A percentile compares a stretch with the other conserved stretches of the same genome.
Evolutionary conservation across 2,888 invertebrate species (phyloP).

Genomic region (Orthosia gracilis): DNA sequence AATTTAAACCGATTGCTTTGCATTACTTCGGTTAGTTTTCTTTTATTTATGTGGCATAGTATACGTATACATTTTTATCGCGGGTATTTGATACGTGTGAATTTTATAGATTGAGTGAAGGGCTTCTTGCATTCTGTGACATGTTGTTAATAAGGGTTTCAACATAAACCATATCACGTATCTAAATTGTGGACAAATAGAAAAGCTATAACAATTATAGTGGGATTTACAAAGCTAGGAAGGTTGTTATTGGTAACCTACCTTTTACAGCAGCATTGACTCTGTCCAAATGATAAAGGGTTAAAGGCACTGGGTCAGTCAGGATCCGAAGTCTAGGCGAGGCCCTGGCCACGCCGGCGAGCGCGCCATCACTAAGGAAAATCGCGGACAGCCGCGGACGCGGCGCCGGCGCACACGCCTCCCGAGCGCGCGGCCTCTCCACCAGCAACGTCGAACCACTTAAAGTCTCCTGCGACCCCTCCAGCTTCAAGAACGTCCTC

Average conservation of each 20-base stretch:
- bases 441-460: constrained; percentile 85
- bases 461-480: constrained; percentile 79
- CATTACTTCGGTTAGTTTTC: constrained; percentile 68
- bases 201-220: too few relatives aligned
- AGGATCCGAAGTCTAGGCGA: constrained; percentile 81
- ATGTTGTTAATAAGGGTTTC: background rate
- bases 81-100: constrained; percentile 22
- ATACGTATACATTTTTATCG: constrained; percentile 11
- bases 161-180: background rate
- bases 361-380: constrained; percentile 84
- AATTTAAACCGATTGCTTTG: constrained; percentile 77
- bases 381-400: constrained; percentile 88
- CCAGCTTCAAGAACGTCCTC: constrained; percentile 82
- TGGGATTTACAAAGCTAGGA: background rate
- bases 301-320: constrained; percentile 89
- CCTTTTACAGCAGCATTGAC: constrained; percentile 91
- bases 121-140: background rate
- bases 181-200: background rate
- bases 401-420: constrained; percentile 86
- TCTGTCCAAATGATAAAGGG: constrained; percentile 89
- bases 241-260: constrained; percentile 69
- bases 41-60: constrained; percentile 41
- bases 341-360: constrained; percentile 75
- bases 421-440: constrained; percentile 81
- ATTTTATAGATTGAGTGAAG: background rate